Evolutionary conservation across 2,888 invertebrate genomes (phyloP).

Genomic region (Phytoseiulus persimilis): DNA sequence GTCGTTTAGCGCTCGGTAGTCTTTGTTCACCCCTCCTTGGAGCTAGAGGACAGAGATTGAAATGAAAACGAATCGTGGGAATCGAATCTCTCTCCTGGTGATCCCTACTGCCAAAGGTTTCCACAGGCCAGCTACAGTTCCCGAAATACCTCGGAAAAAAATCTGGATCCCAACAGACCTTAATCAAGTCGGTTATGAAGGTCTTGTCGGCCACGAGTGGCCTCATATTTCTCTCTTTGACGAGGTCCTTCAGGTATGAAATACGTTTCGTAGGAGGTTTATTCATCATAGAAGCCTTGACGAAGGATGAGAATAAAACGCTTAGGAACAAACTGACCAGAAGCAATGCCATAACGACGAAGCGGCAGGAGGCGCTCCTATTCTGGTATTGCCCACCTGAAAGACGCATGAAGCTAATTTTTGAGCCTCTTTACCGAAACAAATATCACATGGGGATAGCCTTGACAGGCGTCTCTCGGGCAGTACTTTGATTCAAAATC

Average conservation of each 20-base stretch:
- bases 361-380: not conserved
- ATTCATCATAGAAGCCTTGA: not conserved
- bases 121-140: no score
- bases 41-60: not conserved
- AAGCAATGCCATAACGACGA: not conserved
- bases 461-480: no score
- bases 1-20: not conserved
- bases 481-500: not conserved
- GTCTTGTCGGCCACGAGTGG: not conserved
- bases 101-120: no score
- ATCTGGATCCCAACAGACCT: not conserved
- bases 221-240: not conserved
- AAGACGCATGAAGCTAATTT: no score
- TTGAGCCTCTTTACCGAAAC: no score
- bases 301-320: not conserved
- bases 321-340: not conserved
- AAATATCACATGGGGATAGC: no score
- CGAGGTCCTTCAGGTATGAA: not conserved
- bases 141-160: no score
- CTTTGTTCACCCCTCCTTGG: not conserved
- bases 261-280: not conserved
- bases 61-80: no score
- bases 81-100: no score
- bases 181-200: not conserved
- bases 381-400: not conserved